Percentiles rank a stretch among this genome's conserved stretches.
Evolutionary conservation across 2,888 invertebrate species (phyloP).

Genomic region (Dugesia japonica): DNA sequence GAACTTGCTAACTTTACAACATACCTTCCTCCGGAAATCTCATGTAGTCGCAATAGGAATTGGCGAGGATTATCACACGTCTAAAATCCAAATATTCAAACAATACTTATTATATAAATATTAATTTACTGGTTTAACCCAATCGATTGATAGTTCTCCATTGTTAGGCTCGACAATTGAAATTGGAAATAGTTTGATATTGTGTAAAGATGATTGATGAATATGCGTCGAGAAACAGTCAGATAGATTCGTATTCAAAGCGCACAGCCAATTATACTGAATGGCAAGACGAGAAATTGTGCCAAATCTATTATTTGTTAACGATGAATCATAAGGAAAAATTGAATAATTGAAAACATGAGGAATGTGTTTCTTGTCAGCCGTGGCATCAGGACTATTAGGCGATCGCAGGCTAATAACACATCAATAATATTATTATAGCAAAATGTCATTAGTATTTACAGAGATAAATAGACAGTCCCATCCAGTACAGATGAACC

Average conservation of each 20-base stretch:
- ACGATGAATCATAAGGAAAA: conserved; percentile 41
- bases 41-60: too few relatives aligned
- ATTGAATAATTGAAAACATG: conserved; percentile 50
- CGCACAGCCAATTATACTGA: not conserved
- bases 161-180: not conserved
- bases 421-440: not conserved
- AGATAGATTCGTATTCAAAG: not conserved
- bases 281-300: not conserved
- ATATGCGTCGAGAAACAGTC: too few relatives aligned
- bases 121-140: not conserved
- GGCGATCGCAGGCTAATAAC: conserved; percentile 47
- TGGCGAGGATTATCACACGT: too few relatives aligned
- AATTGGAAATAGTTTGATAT: not conserved
- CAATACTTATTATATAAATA: too few relatives aligned
- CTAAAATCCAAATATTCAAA: too few relatives aligned
- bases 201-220: not conserved
- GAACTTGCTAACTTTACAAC: too few relatives aligned
- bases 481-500: not conserved
- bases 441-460: not conserved
- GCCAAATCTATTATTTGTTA: not conserved
- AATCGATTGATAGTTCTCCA: not conserved
- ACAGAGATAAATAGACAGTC: not conserved
- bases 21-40: too few relatives aligned
- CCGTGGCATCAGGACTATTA: conserved; percentile 50
- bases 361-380: conserved; percentile 47